Percentiles rank a stretch among this genome's conserved stretches.
Conservation (phyloP, 1,140 invertebrate species). For the Branchinecta lynchi region DNA sequence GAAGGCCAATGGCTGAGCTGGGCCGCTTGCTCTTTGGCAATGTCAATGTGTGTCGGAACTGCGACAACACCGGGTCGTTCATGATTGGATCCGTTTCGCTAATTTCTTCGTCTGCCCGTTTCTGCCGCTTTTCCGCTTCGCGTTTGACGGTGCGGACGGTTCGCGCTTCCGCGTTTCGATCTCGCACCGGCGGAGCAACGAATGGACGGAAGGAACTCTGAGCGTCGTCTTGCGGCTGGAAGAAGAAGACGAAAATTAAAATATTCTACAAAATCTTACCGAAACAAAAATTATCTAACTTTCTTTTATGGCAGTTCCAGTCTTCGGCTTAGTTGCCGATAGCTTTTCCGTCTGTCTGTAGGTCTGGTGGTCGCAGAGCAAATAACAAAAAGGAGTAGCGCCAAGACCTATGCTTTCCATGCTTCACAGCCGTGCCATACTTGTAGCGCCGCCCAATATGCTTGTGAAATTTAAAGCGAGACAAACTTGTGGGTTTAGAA, state of each 20-base stretch:
- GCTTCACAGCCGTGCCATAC: no score
- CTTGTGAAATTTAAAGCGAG: no score
- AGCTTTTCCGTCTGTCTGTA: no score
- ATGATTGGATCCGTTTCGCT: conserved; percentile 31
- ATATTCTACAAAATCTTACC: not conserved
- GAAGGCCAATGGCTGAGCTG: conserved; percentile 15
- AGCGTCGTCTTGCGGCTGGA: no score
- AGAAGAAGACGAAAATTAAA: not conserved
- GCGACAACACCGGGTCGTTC: conserved; percentile 23
- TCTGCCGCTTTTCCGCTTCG: conserved; percentile 64
- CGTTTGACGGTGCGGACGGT: conserved; percentile 84
- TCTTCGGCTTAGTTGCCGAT: no score
- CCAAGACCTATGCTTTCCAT: no score
- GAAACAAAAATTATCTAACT: not conserved
- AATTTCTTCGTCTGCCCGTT: conserved; percentile 32
- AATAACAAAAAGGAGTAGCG: no score
- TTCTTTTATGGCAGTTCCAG: no score
- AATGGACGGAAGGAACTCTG: no score
- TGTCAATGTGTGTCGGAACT: conserved; percentile 31
- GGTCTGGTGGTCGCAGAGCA: no score
- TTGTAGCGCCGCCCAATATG: no score
- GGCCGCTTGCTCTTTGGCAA: conserved; percentile 30
- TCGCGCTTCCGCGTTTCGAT: conserved; percentile 60
- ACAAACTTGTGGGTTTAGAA: no score
- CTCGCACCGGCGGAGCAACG: not conserved